Evolutionary conservation across 2,113 vertebrate genomes (phyloP).

Genomic region (Ovis aries): ARS-UI_Ramb_v3.0 NC_056074.1:7780501-7781000

Average conservation of each 20-base stretch:
- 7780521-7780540: background rate
- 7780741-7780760: background rate
- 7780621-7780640: background rate
- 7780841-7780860: background rate
- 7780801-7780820: background rate
- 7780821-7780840: background rate
- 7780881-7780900: background rate
- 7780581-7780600: background rate
- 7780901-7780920: background rate
- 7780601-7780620: background rate
- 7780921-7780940: background rate
- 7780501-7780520: background rate
- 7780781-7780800: background rate
- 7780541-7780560: background rate
- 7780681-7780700: background rate
- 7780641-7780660: background rate
- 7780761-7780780: rapidly evolving
- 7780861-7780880: background rate
- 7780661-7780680: background rate
- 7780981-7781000: background rate
- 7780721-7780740: background rate
- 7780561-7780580: background rate
- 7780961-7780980: background rate
- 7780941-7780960: background rate
- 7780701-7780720: background rate